These are phyloP conservation scores for Steromphala cineraria DNA, from an alignment of 2,888 invertebrate species.

Conservation along the genomic window DNA sequence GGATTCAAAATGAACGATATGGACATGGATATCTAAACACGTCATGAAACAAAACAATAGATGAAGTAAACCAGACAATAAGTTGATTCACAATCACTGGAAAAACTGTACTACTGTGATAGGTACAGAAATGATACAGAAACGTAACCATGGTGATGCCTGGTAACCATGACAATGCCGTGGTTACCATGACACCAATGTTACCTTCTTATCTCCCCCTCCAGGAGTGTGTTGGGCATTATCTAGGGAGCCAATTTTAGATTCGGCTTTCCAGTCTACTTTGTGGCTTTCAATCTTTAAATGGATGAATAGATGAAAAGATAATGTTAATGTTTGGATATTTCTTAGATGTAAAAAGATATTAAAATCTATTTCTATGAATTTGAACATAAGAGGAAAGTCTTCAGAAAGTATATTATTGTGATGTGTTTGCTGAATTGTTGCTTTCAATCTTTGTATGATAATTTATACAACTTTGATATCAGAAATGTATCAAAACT, in stretches of 20 bases:
- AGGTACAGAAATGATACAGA: background rate
- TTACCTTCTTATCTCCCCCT: constrained; percentile 48
- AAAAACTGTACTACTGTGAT: too few species aligned
- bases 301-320: background rate
- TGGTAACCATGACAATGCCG: background rate
- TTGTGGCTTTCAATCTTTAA: constrained; percentile 33
- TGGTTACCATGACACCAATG: background rate
- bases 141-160: background rate
- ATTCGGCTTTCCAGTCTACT: constrained; percentile 41
- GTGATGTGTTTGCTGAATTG: too few species aligned
- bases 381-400: too few species aligned
- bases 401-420: too few species aligned
- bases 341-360: too few species aligned
- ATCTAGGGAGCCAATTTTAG: constrained; percentile 64
- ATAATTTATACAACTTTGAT: too few species aligned
- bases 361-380: too few species aligned
- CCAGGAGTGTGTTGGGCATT: constrained; percentile 55
- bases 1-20: background rate
- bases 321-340: background rate
- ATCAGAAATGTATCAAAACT: too few species aligned
- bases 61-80: too few species aligned
- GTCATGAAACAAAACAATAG: background rate
- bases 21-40: background rate
- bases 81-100: too few species aligned
- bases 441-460: too few species aligned